phyloP scores from a whole-genome alignment of 1,140 invertebrate genomes.

The Pomacea maculata region DNA sequence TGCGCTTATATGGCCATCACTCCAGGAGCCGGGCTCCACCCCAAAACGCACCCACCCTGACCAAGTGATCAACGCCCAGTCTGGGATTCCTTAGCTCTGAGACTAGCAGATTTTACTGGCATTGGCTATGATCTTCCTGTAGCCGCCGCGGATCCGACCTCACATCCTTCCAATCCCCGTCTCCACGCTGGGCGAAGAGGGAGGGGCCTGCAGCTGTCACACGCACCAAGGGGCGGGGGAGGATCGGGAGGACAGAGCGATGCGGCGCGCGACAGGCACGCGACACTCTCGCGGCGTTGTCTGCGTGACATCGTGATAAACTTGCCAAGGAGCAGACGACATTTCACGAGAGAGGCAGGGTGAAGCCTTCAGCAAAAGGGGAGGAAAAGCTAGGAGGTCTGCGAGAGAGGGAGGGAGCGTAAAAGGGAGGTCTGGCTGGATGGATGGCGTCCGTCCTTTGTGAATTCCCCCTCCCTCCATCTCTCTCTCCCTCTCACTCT shows the following conservation, averaged over 20 bases:
- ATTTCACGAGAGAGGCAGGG: background rate
- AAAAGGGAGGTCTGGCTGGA: conserved; percentile 1
- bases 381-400: background rate
- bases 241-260: background rate
- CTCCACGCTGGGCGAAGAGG: too few species aligned
- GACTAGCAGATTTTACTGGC: too few species aligned
- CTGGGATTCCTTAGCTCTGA: too few species aligned
- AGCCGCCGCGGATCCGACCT: too few species aligned
- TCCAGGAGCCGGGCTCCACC: too few species aligned
- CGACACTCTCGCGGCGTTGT: conserved; percentile 6
- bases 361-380: background rate
- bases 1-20: too few species aligned
- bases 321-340: conserved; percentile 1
- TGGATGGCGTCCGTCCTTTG: conserved; percentile 12
- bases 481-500: background rate
- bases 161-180: too few species aligned
- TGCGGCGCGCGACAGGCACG: conserved; percentile 6
- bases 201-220: background rate
- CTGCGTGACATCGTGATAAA: background rate
- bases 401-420: background rate
- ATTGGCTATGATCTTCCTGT: too few species aligned
- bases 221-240: background rate
- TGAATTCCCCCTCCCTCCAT: background rate
- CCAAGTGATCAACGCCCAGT: too few species aligned
- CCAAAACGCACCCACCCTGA: too few species aligned